Evolutionary conservation across 2,113 vertebrate genomes (phyloP).

Genomic region (Actinemys pallida): DNA sequence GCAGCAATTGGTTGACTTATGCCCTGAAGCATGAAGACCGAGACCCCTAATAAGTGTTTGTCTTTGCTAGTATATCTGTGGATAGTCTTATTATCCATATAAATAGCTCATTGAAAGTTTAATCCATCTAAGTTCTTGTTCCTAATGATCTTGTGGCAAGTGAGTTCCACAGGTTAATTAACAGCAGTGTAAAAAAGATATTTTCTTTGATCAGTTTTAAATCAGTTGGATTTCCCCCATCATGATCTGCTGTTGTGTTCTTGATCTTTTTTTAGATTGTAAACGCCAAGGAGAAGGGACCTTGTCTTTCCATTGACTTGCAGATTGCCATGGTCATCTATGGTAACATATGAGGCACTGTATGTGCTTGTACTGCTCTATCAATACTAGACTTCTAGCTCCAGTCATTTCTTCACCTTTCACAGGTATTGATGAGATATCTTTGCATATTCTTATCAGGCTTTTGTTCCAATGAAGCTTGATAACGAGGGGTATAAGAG

Average conservation of each 20-base stretch:
- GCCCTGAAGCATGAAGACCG: background rate
- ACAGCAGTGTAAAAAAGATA: background rate
- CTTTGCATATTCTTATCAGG: slow-evolving; percentile 12
- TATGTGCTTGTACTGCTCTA: background rate
- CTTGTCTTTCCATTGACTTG: background rate
- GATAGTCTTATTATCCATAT: background rate
- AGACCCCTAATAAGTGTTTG: background rate
- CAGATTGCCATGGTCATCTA: background rate
- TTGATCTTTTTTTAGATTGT: background rate
- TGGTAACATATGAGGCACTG: background rate
- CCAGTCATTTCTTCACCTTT: background rate
- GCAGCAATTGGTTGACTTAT: rapidly evolving
- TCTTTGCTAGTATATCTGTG: rapidly evolving
- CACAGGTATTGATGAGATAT: slow-evolving; percentile 52
- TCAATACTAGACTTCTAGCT: background rate
- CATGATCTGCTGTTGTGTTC: background rate
- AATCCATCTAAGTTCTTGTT: background rate
- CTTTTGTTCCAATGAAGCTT: slow-evolving; percentile 70
- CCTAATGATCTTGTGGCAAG: background rate
- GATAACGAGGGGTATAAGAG: slow-evolving; percentile 59
- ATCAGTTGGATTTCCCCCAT: background rate
- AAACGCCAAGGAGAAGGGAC: background rate
- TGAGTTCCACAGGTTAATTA: background rate
- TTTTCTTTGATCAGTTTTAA: background rate
- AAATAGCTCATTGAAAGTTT: background rate